Evolutionary conservation across 2,797 vertebrate genomes (phyloP).

Genomic region (Notoglanidium macrostoma): DNA sequence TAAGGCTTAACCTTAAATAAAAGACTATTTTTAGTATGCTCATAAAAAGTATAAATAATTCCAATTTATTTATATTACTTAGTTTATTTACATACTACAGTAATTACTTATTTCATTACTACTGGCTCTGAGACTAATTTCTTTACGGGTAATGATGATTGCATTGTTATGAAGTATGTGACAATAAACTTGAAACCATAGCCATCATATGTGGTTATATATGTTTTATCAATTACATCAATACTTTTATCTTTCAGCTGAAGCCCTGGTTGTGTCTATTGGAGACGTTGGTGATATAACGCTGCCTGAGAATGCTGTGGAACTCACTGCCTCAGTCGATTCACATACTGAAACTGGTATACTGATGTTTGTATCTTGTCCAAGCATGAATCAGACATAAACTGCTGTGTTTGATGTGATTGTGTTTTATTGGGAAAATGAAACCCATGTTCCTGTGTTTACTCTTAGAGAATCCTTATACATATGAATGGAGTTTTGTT

Average conservation of each 20-base stretch:
- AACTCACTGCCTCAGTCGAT: constrained; percentile 69
- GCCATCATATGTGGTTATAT: background rate
- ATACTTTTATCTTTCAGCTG: constrained; percentile 57
- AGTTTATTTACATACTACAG: too few species aligned
- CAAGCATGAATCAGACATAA: background rate
- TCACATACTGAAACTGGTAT: constrained; percentile 72
- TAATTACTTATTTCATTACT: too few species aligned
- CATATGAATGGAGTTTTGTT: constrained; percentile 77
- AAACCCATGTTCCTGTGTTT: background rate
- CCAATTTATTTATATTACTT: too few species aligned
- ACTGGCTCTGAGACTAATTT: too few species aligned
- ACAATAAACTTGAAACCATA: background rate
- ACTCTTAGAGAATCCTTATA: constrained; percentile 71
- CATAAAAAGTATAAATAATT: background rate
- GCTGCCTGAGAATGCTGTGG: constrained; percentile 68
- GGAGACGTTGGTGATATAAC: constrained; percentile 70
- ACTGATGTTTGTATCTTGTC: background rate
- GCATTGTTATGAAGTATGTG: too few species aligned
- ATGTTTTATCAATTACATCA: background rate
- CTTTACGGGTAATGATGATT: too few species aligned
- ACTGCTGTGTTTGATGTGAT: background rate
- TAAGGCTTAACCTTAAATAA: background rate
- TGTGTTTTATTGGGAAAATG: background rate
- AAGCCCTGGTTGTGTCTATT: constrained; percentile 70
- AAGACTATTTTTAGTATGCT: background rate